Base-by-base conservation (phyloP, 2,113 vertebrate genomes). In the Varanus komodoensis region DNA sequence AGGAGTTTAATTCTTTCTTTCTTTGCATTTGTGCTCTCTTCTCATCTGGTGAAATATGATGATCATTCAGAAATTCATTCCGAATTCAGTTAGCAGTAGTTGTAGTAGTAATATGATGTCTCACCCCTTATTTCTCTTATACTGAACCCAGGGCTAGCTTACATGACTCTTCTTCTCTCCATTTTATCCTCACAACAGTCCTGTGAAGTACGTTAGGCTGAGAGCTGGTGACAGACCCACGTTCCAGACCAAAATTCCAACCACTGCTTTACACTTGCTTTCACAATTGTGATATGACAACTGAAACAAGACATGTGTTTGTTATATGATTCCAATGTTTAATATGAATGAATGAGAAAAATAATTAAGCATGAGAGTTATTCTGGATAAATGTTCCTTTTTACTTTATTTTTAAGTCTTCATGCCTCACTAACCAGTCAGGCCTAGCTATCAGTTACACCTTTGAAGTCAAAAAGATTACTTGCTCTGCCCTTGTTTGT, bases 381-480 rank as follows among this genome's bases (percentile, higher is more conserved):
- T 89, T 14, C 77, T 92, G 91, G 82, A 85, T 75, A 89, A 82
- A 38, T 87, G 92, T 94, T 32, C 92, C 93, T 89, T 89, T 93
- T 91, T 96, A 82, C 82, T 73, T 93, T 89, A 92, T 94, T 88
- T 95, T 96, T 96, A 94, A 94, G 92, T 87, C 21, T 64, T 34
- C 95, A 90, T 92, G 89, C 92, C 88, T 95, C 90, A 90, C 90
- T 94, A 96, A 94, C 87, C 93, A 93, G 84, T 84, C 93, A 95
- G 91, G 95, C 96, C 15, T 12, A 97, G 94, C 95, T 91, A 96
- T 95, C 92, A 96, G 34, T 92, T 89, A 86, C 93, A 91, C 91
- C 91, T 97, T 96, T 97, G 95, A 96, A 97, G 94, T 94, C 93
- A 91, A 92, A 96, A 96, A 95, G 93, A 97, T 96, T 95, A 91